Evolutionary conservation across 2,113 vertebrate species (phyloP).

Genomic region (Crotalus tigris): DNA sequence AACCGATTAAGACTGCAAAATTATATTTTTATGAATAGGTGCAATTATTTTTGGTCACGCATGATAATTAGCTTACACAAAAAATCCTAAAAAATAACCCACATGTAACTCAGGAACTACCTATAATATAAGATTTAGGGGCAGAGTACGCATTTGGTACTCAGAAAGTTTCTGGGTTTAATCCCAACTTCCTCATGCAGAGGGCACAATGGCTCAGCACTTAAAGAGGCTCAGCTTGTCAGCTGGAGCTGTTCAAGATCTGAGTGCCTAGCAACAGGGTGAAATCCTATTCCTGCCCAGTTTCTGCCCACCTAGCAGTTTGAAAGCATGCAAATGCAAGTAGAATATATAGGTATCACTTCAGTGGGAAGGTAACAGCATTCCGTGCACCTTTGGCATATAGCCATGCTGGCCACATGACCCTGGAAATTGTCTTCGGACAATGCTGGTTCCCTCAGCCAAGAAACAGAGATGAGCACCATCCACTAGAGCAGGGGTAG

Average conservation of each 20-base stretch:
- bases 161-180: not conserved
- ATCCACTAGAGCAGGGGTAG: too few species aligned
- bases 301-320: not conserved
- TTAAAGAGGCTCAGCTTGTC: not conserved
- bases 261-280: not conserved
- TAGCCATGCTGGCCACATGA: not conserved
- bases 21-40: not conserved
- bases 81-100: not conserved
- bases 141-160: not conserved
- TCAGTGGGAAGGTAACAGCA: not conserved
- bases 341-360: not conserved
- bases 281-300: not conserved
- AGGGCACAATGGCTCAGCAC: not conserved
- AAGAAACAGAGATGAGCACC: not conserved
- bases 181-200: not conserved
- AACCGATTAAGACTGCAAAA: not conserved
- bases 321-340: not conserved
- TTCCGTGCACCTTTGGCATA: not conserved
- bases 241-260: not conserved
- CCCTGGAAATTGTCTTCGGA: not conserved
- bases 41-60: not conserved
- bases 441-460: not conserved
- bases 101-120: not conserved
- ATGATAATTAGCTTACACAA: not conserved
- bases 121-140: not conserved